These are phyloP conservation scores for Orthosia gracilis DNA, from an alignment of 2,888 invertebrate genomes.

Conservation along the genomic window DNA sequence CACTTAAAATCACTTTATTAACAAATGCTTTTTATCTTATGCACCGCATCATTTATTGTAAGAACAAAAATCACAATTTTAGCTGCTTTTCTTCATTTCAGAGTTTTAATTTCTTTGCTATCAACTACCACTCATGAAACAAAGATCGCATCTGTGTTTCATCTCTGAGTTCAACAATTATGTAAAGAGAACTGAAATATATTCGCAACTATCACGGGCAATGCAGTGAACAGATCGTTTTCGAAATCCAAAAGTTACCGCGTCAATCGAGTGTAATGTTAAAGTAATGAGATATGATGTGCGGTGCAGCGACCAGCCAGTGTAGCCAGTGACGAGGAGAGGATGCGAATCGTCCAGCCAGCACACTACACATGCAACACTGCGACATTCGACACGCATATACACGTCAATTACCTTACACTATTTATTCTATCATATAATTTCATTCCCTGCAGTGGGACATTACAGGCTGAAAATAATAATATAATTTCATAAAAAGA, in stretches of 20 bases:
- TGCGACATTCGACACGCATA: conserved; percentile 56
- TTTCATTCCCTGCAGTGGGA: conserved; percentile 31
- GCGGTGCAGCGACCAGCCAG: conserved; percentile 5
- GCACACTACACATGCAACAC: conserved; percentile 33
- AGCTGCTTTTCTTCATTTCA: neutral
- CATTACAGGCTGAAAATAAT: too few relatives aligned
- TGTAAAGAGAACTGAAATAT: neutral
- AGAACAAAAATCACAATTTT: neutral
- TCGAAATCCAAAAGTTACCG: conserved; percentile 6
- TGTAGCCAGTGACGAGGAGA: conserved; percentile 3
- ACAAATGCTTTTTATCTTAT: neutral
- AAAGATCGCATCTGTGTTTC: neutral
- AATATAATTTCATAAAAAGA: conserved; percentile 56
- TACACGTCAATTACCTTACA: conserved; percentile 56
- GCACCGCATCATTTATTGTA: neutral
- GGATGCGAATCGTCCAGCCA: neutral
- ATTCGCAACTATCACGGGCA: neutral
- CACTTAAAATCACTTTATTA: too few relatives aligned
- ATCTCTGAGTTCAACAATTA: neutral
- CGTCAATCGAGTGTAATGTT: conserved; percentile 22
- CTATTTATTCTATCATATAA: conserved; percentile 60
- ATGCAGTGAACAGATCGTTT: neutral
- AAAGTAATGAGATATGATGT: conserved; percentile 38
- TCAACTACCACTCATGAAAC: neutral
- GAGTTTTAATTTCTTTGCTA: neutral